Conservation (phyloP, 2,113 vertebrate species). For the Megaceryle maxima region DNA sequence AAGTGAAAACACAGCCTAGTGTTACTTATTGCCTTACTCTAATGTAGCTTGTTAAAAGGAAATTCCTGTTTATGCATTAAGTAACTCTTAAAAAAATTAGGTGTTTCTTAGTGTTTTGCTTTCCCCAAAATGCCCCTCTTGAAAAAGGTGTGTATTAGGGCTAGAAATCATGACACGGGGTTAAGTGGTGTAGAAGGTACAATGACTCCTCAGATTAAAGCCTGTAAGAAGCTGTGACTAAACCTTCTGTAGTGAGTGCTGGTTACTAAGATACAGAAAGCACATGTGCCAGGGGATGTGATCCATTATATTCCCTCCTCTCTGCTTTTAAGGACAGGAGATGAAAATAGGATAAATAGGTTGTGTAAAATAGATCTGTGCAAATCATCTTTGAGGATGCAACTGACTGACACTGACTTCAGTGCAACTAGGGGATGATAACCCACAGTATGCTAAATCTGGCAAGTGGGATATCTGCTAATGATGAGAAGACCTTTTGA, state of each 20-base stretch:
- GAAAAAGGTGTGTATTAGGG: background rate
- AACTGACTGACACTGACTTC: background rate
- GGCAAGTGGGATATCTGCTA: background rate
- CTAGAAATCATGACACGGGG: background rate
- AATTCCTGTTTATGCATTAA: rapidly evolving
- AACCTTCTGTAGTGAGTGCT: background rate
- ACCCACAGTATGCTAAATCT: background rate
- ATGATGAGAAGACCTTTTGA: background rate
- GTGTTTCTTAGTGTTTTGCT: background rate
- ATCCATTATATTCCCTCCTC: background rate
- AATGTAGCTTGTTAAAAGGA: background rate
- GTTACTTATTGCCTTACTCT: background rate
- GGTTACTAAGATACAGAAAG: background rate
- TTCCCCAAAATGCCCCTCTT: background rate
- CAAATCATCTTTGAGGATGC: background rate
- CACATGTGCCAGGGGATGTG: background rate
- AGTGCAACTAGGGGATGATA: background rate
- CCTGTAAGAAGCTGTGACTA: background rate
- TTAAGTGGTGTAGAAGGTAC: background rate
- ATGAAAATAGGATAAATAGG: background rate
- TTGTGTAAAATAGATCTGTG: background rate
- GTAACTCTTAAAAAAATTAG: background rate
- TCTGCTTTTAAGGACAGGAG: background rate
- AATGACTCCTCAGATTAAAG: background rate
- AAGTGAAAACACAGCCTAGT: background rate